Evolutionary conservation across 2,797 vertebrate genomes (phyloP).

Genomic region (Bradypus variegatus): DNA sequence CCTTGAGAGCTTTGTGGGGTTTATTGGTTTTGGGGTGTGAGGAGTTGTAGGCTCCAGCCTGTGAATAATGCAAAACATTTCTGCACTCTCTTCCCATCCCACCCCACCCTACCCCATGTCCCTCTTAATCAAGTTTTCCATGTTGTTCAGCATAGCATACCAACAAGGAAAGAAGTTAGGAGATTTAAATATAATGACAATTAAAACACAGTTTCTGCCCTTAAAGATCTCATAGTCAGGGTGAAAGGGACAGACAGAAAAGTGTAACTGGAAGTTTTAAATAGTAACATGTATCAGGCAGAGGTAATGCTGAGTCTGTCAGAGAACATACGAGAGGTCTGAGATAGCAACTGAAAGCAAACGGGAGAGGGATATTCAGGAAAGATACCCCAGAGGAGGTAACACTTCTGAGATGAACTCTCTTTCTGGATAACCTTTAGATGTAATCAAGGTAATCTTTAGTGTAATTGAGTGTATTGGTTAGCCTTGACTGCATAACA

Average conservation of each 20-base stretch:
- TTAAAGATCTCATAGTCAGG: background rate
- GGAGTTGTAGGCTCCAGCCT: background rate
- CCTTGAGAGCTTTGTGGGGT: background rate
- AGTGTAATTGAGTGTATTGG: background rate
- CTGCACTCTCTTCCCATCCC: background rate
- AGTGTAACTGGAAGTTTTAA: background rate
- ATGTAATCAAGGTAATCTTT: background rate
- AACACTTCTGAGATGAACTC: background rate
- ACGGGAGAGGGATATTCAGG: background rate
- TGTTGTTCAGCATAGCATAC: background rate
- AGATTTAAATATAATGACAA: background rate
- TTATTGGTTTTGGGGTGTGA: background rate
- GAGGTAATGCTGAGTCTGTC: background rate
- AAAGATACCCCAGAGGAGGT: background rate
- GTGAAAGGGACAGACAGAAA: background rate
- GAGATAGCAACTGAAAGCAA: background rate
- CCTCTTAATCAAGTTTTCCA: background rate
- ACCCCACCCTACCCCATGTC: background rate
- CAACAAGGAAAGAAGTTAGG: background rate
- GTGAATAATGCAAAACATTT: background rate
- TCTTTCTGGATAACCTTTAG: background rate
- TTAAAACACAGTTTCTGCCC: background rate
- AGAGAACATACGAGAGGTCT: background rate
- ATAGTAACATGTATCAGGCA: background rate
- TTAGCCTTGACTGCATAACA: background rate